Evolutionary conservation across 2,888 invertebrate genomes (phyloP).

Genomic region (Lamellibrachia satsuma): DNA sequence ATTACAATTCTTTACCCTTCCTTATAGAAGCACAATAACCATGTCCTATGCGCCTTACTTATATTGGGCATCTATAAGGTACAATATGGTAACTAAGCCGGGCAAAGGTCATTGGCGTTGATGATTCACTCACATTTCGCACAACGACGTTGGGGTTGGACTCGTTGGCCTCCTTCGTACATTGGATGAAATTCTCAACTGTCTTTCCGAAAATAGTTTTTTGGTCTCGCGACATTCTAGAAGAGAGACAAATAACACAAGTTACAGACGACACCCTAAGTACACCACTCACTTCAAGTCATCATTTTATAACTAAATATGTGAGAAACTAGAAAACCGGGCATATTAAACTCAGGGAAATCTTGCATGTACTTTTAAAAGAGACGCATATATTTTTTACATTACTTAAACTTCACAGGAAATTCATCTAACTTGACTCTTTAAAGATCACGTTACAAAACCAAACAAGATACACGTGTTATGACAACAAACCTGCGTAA

Average conservation of each 20-base stretch:
- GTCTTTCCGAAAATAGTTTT: slow-evolving; percentile 91
- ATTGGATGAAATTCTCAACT: slow-evolving; percentile 91
- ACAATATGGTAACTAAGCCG: neutral
- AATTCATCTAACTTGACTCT: neutral
- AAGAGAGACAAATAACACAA: neutral
- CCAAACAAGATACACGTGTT: too few species aligned
- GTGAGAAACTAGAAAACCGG: neutral
- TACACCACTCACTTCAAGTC: neutral
- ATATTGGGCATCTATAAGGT: neutral
- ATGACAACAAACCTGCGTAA: too few species aligned
- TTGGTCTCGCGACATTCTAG: slow-evolving; percentile 71
- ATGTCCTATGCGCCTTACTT: neutral
- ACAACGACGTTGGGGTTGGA: slow-evolving; percentile 82
- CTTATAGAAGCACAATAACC: neutral
- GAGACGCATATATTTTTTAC: too few species aligned
- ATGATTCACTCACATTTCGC: slow-evolving; percentile 64
- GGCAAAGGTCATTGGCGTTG: neutral
- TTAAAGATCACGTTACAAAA: too few species aligned
- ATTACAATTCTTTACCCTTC: neutral
- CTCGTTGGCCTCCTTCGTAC: slow-evolving; percentile 89
- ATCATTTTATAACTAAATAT: neutral
- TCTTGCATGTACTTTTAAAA: too few species aligned
- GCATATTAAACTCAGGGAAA: too few species aligned
- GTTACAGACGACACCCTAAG: neutral
- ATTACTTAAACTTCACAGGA: neutral